A percentile compares a stretch with the other conserved stretches of the same genome.
Evolutionary conservation across 2,113 vertebrate genomes (phyloP).

Genomic region (Cnemophilus loriae): DNA sequence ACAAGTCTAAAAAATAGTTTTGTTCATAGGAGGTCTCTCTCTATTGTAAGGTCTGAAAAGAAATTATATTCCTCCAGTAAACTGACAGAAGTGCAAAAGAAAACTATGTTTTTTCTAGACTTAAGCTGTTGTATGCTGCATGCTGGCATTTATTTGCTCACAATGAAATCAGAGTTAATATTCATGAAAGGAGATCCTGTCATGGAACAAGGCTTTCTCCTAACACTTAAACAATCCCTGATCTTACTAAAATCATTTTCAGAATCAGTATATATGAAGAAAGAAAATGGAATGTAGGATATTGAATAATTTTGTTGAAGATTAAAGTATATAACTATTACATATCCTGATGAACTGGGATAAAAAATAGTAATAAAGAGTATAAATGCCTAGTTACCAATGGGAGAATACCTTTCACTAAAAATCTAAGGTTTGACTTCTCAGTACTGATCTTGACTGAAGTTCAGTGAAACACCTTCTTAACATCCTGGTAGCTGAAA

Average conservation of each 20-base stretch:
- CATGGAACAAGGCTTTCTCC: neutral
- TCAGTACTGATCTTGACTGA: neutral
- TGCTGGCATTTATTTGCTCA: neutral
- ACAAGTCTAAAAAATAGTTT: neutral
- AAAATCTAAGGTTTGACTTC: neutral
- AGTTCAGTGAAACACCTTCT: neutral
- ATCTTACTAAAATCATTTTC: neutral
- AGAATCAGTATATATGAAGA: neutral
- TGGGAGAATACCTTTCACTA: neutral
- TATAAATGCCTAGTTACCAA: neutral
- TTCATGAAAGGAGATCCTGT: neutral
- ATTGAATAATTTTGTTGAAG: neutral
- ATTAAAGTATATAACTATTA: neutral
- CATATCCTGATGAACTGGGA: neutral
- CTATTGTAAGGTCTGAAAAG: neutral
- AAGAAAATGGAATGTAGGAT: neutral
- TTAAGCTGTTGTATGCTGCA: neutral
- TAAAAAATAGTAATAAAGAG: neutral
- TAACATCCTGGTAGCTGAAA: neutral
- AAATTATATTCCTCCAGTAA: neutral
- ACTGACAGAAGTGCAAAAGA: neutral
- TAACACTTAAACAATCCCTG: neutral
- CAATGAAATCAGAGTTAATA: neutral
- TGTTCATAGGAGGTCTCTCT: neutral
- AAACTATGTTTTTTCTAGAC: accelerated